These are phyloP conservation scores for Belonocnema kinseyi DNA, from an alignment of 1,140 invertebrate species.

Conservation along the genomic window DNA sequence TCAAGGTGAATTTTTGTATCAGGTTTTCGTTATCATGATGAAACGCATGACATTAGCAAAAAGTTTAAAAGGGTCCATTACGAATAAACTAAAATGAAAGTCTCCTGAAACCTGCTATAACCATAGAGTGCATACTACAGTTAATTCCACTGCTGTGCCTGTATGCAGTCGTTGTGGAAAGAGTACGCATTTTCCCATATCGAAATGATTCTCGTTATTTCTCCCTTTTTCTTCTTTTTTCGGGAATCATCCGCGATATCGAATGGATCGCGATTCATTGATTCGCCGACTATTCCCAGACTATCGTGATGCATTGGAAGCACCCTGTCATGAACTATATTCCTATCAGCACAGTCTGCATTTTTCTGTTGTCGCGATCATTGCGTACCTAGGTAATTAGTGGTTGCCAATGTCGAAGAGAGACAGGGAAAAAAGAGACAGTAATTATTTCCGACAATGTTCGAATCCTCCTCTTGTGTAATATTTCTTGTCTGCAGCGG, in stretches of 20 bases:
- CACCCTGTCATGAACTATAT: slow-evolving; percentile 17
- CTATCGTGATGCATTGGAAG: slow-evolving; percentile 2
- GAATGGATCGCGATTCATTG: slow-evolving; percentile 21
- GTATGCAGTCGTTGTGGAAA: slow-evolving; percentile 23
- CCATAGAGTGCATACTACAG: slow-evolving; percentile 18
- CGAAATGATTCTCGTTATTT: slow-evolving; percentile 42
- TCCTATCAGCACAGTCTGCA: neutral
- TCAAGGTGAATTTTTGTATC: slow-evolving; percentile 24
- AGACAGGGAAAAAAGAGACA: neutral
- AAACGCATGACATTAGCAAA: slow-evolving; percentile 40
- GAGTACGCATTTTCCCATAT: slow-evolving; percentile 40
- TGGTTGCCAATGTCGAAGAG: neutral
- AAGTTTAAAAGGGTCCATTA: slow-evolving; percentile 31
- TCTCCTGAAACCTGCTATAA: slow-evolving; percentile 17
- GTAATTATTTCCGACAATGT: slow-evolving; percentile 25
- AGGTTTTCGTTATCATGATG: slow-evolving; percentile 43
- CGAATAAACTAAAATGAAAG: slow-evolving; percentile 31
- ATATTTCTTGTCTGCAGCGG: neutral
- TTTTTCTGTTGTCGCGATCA: slow-evolving; percentile 12
- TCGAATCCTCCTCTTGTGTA: slow-evolving; percentile 9
- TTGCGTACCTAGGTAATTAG: slow-evolving; percentile 14
- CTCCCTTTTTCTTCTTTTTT: slow-evolving; percentile 23
- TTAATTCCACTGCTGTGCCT: slow-evolving; percentile 5
- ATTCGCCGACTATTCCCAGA: slow-evolving; percentile 11
- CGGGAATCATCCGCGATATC: slow-evolving; percentile 45